A percentile compares a stretch with the other conserved stretches of the same genome.
phyloP scores from a whole-genome alignment of 2,888 invertebrate species.

The Melipona beecheii region DNA sequence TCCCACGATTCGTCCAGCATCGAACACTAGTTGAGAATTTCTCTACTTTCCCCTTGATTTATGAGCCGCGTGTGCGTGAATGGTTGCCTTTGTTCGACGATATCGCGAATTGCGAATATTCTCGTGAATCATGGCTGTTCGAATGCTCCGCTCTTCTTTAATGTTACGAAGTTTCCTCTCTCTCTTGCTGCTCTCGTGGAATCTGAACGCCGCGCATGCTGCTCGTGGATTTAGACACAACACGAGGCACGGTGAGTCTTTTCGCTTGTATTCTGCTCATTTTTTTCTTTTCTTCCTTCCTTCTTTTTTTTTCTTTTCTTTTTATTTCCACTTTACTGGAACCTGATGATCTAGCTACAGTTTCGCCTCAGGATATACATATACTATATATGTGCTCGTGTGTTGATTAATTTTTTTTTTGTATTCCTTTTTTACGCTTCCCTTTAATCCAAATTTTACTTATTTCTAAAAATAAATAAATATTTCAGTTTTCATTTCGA shows the following conservation, averaged over 20 bases:
- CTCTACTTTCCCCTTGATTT: conserved; percentile 17
- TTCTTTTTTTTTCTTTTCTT: neutral
- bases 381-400: neutral
- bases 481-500: neutral
- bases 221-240: conserved; percentile 74
- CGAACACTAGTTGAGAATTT: conserved; percentile 29
- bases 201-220: conserved; percentile 60
- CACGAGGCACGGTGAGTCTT: conserved; percentile 70
- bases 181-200: conserved; percentile 61
- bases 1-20: conserved; percentile 17
- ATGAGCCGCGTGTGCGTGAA: conserved; percentile 61
- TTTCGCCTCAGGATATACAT: neutral
- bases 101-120: conserved; percentile 59
- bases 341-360: neutral
- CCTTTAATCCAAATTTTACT: neutral
- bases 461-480: neutral
- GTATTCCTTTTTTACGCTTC: neutral
- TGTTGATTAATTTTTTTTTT: too few relatives aligned
- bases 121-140: conserved; percentile 63
- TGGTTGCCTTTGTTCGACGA: conserved; percentile 61
- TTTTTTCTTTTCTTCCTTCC: neutral
- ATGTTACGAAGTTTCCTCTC: conserved; percentile 47
- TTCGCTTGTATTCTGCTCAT: neutral
- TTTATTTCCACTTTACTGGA: neutral
- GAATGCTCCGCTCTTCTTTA: conserved; percentile 55